Base-by-base conservation (phyloP, 2,797 vertebrate genomes). In the Micrastur ruficollis region DNA sequence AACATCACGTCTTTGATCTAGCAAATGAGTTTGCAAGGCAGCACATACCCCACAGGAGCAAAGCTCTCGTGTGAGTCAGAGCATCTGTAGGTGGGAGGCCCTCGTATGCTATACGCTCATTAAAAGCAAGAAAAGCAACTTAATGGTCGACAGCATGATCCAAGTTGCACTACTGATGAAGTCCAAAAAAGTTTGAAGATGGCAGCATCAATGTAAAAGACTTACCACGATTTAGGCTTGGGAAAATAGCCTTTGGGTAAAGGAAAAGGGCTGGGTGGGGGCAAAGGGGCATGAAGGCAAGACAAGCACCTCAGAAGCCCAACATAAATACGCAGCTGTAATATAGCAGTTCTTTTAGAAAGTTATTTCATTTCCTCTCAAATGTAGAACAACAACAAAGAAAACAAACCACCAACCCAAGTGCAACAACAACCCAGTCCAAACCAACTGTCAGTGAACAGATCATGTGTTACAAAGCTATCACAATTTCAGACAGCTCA, bases 231-330 rank as follows among this genome's bases (percentile, higher is more conserved):
- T 46, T 66, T 38, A 61, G 20, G 29, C n/a, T 29, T 50, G 36
- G 56, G 58, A 29, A 84, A 65, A 87, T 0, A 52, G 42, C 14
- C 27, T 32, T 8, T 36, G 27, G 56, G 46, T 6, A 46, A 53
- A 67, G 75, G 38, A 70, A 63, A 49, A 67, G 16, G 44, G 20
- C 17, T 70, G 56, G 27, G 20, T 49, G 53, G 8, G 26, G 20
- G 27, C 3, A 2, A 63, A 36, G 22, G n/a, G 31, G 44, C 40
- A 63, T 0, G 1, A 40, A 29, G 31, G 5, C 1, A 1, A 73
- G 53, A 47, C 8, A 31, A 31, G 46, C 19, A 42, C 18, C 32
- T 44, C 46, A 44, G 70, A n/a, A 86, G 21, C 36, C 49, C 55
- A 46, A n/a, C 66, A 32, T 18, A 13, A 67, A 46, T 2, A 23